A percentile compares a stretch with the other conserved stretches of the same genome.
Evolutionary conservation across 2,888 invertebrate species (phyloP).

Genomic region (Calameuta filiformis): DNA sequence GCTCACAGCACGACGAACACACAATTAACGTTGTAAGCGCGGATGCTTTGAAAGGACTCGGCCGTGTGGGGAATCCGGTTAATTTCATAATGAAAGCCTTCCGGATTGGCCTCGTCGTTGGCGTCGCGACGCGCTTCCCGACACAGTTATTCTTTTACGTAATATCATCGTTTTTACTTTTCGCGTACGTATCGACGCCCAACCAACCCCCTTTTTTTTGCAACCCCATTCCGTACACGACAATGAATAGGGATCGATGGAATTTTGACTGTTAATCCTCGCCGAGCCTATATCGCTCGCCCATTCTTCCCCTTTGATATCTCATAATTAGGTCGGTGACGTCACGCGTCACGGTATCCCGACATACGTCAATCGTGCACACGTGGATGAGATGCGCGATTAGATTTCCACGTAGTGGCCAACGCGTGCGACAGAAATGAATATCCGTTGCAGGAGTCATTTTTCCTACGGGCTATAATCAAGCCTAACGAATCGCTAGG

Average conservation of each 20-base stretch:
- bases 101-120: neutral
- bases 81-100: neutral
- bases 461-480: neutral
- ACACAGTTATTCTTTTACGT: neutral
- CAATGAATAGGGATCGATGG: no score
- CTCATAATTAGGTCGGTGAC: neutral
- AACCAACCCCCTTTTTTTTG: neutral
- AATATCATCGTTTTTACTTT: neutral
- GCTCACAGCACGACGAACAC: neutral
- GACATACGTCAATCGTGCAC: neutral
- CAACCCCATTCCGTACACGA: neutral
- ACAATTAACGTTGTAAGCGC: neutral
- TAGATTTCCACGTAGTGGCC: conserved; percentile 9
- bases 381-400: neutral
- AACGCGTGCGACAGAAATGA: conserved; percentile 16
- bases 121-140: neutral
- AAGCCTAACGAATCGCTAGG: neutral
- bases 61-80: neutral
- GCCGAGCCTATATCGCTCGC: neutral
- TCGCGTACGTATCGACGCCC: neutral
- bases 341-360: neutral
- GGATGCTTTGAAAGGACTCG: neutral
- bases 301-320: neutral
- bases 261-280: neutral
- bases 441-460: neutral